Conservation (phyloP, 1,140 invertebrate species). For the Pogonomyrmex californicus region DNA sequence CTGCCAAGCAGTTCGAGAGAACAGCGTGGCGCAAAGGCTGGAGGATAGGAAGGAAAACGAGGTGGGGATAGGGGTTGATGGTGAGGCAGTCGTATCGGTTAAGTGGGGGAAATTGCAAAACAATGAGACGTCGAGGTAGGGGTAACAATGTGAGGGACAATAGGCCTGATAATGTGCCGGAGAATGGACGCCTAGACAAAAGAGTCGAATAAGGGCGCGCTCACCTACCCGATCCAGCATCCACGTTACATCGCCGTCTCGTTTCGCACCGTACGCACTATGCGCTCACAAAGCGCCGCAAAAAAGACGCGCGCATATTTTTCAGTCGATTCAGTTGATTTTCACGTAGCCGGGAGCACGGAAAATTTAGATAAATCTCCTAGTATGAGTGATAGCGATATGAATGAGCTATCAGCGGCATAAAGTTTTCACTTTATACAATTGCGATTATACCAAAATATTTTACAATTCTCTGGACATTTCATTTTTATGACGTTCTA, state of each 20-base stretch:
- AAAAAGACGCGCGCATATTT: conserved; percentile 70
- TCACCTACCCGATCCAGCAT: conserved; percentile 80
- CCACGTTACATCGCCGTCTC: conserved; percentile 77
- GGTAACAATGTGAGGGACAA: conserved; percentile 87
- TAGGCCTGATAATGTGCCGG: conserved; percentile 87
- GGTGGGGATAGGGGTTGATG: conserved; percentile 68
- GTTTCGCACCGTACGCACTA: conserved; percentile 63
- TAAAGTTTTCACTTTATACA: neutral
- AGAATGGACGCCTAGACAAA: conserved; percentile 87
- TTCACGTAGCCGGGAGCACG: neutral
- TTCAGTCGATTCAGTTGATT: conserved; percentile 32
- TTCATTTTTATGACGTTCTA: neutral
- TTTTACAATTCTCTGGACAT: neutral
- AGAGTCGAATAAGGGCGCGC: conserved; percentile 85
- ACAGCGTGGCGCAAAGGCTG: conserved; percentile 63
- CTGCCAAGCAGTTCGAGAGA: conserved; percentile 62
- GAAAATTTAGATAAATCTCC: conserved; percentile 51
- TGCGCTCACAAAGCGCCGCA: conserved; percentile 37
- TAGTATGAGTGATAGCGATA: neutral
- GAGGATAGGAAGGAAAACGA: conserved; percentile 56
- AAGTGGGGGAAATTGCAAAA: conserved; percentile 87
- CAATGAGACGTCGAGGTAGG: conserved; percentile 84
- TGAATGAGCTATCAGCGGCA: neutral
- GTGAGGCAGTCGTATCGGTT: conserved; percentile 85
- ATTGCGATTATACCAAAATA: neutral